Conservation (phyloP, 2,797 vertebrate genomes). For the Acanthopagrus latus region DNA sequence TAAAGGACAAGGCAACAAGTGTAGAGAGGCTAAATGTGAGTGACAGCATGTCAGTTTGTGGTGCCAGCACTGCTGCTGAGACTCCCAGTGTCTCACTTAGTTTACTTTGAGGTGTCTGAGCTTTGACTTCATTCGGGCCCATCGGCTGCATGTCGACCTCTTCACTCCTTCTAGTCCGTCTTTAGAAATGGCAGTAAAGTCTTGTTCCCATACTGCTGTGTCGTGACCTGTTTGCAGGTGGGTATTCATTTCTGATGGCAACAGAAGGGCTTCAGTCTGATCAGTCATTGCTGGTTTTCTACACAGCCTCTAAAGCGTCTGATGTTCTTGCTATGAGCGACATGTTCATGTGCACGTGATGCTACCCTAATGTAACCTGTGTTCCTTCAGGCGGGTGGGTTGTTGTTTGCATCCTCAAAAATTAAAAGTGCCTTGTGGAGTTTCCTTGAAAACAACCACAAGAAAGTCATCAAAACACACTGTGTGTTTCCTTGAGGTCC, state of each 20-base stretch:
- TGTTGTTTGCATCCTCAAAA: neutral
- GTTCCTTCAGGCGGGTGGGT: neutral
- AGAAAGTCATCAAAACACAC: neutral
- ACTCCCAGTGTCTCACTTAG: neutral
- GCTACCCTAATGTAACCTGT: no score
- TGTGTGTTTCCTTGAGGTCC: neutral
- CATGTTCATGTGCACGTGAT: neutral
- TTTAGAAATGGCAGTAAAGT: neutral
- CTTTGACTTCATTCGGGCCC: neutral
- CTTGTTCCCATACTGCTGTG: neutral
- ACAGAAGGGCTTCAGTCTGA: neutral
- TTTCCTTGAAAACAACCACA: slow-evolving; percentile 2
- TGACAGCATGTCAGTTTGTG: slow-evolving; percentile 11
- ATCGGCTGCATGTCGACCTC: neutral
- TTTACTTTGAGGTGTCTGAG: neutral
- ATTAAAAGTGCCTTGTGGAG: neutral
- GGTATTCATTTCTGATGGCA: neutral
- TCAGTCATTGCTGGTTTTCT: neutral
- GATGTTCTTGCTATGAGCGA: neutral
- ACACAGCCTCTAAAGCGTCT: neutral
- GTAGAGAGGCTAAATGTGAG: slow-evolving; percentile 21
- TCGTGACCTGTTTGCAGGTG: neutral
- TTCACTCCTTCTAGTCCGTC: neutral
- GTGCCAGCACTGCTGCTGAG: neutral
- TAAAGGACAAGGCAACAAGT: slow-evolving; percentile 43